Evolutionary conservation across 2,797 vertebrate species (phyloP).

Genomic region (Alfaro cultratus): DNA sequence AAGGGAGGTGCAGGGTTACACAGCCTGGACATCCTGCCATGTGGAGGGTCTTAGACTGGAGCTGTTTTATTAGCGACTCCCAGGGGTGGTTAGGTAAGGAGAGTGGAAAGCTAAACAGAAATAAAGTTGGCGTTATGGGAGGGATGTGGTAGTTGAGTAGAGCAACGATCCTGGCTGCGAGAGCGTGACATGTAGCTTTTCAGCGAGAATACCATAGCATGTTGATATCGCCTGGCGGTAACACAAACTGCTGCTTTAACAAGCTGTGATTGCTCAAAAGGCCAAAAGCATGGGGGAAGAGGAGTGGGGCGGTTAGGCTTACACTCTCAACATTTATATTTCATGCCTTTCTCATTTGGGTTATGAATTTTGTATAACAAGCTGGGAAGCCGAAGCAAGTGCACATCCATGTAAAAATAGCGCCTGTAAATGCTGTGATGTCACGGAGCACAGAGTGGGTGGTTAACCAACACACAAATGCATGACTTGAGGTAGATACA

Average conservation of each 20-base stretch:
- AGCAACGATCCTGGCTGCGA: conserved; percentile 63
- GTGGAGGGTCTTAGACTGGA: conserved; percentile 66
- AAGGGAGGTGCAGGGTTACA: conserved; percentile 64
- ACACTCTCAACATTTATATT: conserved; percentile 69
- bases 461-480: conserved; percentile 50
- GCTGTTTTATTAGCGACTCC: conserved; percentile 75
- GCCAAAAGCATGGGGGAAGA: conserved; percentile 43
- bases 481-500: conserved; percentile 39
- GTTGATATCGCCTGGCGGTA: conserved; percentile 59
- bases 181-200: conserved; percentile 67
- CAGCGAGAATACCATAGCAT: conserved; percentile 59
- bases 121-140: conserved; percentile 49
- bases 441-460: conserved; percentile 17
- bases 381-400: conserved; percentile 48
- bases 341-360: conserved; percentile 55
- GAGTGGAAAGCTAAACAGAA: conserved; percentile 63
- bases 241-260: conserved; percentile 67
- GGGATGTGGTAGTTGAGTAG: conserved; percentile 25
- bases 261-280: conserved; percentile 64
- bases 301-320: conserved; percentile 51
- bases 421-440: conserved; percentile 37
- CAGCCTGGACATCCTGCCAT: conserved; percentile 53
- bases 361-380: conserved; percentile 63
- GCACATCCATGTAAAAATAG: conserved; percentile 44
- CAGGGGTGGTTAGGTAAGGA: conserved; percentile 48